Base-by-base conservation (phyloP, 2,888 invertebrate species). In the Scrobipalpa atriplicella region DNA sequence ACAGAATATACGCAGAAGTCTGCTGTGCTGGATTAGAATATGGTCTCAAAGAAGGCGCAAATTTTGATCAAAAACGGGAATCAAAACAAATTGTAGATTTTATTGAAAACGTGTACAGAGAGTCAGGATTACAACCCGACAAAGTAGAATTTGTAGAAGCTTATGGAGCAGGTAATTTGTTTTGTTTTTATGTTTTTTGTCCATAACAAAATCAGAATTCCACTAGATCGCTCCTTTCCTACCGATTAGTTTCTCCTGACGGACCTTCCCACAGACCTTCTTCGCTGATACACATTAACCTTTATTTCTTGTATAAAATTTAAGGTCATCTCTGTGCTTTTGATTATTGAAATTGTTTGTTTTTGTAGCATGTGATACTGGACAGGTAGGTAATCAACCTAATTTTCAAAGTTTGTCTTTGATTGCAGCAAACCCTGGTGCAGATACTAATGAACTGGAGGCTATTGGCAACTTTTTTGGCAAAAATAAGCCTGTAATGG, bases 111-210 rank as follows among this genome's bases (percentile, higher is more conserved):
- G 94, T 95, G 70, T 95, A 95, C 71, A 75, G 90, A 5, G 94
- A 95, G 78, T 94, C 95, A 19, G 87, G 93, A 38, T 79, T 98
- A 11, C 90, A 94, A 64, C 96, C 97, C 0, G 80, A 86, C 9
- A 86, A 91, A 0, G 93, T 98, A 8, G 94, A 95, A 70, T 98
- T 95, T 80, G 93, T 98, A 2, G 98, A 98, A 88, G 97, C 97
- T 43, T 97, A 97, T 75, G 96, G 96, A 68, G 95, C 96, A 69
- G 96, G 96, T 89, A 75, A 2, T 11, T 52, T 69, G 1, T 29
- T 18, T 36, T 18, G n/a, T 18, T 51, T 41, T n/a, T n/a, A n/a
- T n/a, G n/a, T n/a, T n/a, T n/a, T n/a, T n/a, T n/a, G n/a, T n/a
- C n/a, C n/a, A n/a, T n/a, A n/a, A n/a, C n/a, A n/a, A n/a, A n/a